These are phyloP conservation scores for Disparrhopalites patrizii DNA, from an alignment of 2,888 invertebrate species.

Conservation along the genomic window DNA sequence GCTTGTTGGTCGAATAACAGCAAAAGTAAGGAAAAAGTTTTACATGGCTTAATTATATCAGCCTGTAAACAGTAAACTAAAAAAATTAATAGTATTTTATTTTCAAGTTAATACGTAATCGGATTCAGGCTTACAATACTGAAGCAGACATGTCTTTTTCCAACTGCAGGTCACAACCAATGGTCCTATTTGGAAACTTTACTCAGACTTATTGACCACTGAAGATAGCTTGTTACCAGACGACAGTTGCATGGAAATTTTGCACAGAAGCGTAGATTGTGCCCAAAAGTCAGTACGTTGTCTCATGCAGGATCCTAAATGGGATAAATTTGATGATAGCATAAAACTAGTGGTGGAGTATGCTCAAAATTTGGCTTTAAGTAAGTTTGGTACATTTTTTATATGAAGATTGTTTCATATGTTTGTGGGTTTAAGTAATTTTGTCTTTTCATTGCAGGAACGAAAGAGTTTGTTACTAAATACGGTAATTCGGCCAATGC, in stretches of 20 bases:
- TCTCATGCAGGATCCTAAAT: constrained; percentile 22
- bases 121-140: too few relatives aligned
- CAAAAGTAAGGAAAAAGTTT: constrained; percentile 55
- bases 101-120: too few relatives aligned
- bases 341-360: constrained; percentile 19
- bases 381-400: constrained; percentile 18
- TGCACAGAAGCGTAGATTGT: constrained; percentile 26
- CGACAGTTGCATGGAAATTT: not conserved
- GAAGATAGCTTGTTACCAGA: not conserved
- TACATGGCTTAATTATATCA: too few relatives aligned
- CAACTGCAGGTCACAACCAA: constrained; percentile 58
- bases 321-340: constrained; percentile 16
- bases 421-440: not conserved
- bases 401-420: not conserved
- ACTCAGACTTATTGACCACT: constrained; percentile 58
- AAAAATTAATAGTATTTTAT: too few relatives aligned
- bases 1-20: constrained; percentile 70
- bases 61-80: too few relatives aligned
- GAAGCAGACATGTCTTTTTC: too few relatives aligned
- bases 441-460: constrained; percentile 7
- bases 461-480: constrained; percentile 14
- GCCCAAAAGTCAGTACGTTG: constrained; percentile 28
- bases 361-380: constrained; percentile 9
- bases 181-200: constrained; percentile 74
- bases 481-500: constrained; percentile 10